phyloP scores from a whole-genome alignment of 1,140 invertebrate genomes.

The Hyles euphorbiae region DNA sequence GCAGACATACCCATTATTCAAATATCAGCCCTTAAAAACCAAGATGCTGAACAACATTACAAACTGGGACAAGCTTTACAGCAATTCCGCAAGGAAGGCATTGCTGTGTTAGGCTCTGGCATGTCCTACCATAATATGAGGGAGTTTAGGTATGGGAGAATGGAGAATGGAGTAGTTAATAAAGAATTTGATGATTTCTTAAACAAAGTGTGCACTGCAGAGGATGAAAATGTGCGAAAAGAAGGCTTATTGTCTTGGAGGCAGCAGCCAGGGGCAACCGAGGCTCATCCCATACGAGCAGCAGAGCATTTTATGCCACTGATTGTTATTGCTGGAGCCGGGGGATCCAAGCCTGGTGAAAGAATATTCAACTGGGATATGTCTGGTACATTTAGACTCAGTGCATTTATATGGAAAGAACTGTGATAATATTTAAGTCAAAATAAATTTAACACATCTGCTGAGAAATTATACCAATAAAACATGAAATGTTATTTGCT shows the following conservation, averaged over 20 bases:
- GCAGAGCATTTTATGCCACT: constrained; percentile 68
- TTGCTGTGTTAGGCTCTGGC: constrained; percentile 60
- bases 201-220: constrained; percentile 46
- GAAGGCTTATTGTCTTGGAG: constrained; percentile 46
- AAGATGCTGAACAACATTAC: constrained; percentile 58
- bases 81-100: constrained; percentile 57
- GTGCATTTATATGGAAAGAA: constrained; percentile 58
- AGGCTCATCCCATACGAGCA: constrained; percentile 51
- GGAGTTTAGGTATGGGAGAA: constrained; percentile 45
- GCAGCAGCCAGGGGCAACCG: constrained; percentile 44
- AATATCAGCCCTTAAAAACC: constrained; percentile 51
- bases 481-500: no score
- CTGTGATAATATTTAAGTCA: background rate
- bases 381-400: constrained; percentile 50
- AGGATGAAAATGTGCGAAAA: constrained; percentile 39
- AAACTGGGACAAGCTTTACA: constrained; percentile 50
- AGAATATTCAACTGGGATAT: constrained; percentile 67
- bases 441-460: no score
- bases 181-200: constrained; percentile 59
- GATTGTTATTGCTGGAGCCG: constrained; percentile 60
- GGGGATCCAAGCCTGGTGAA: constrained; percentile 43
- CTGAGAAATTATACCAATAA: no score
- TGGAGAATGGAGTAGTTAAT: constrained; percentile 41
- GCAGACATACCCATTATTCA: constrained; percentile 64
- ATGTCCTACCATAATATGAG: constrained; percentile 71